Evolutionary conservation across 1,140 invertebrate species (phyloP), one percentile per base, ranked within the genome.

Genomic region (Drosophila elegans): DNA sequence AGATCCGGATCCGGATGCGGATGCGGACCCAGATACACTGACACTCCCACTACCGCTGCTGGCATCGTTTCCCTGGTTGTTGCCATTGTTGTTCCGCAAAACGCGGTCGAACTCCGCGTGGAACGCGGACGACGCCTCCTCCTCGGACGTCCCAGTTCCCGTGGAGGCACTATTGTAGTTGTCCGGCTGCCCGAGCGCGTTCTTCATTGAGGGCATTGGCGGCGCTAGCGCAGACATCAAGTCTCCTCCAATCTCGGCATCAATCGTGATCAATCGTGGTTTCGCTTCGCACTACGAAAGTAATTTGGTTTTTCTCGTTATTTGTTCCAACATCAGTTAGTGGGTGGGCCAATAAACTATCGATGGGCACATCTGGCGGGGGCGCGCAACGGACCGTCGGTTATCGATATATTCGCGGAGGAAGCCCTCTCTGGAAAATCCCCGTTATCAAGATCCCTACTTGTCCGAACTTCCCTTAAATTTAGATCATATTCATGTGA

Each of bases 191-290:
- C 16, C 16, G 3, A 72, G 44, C 36, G 68, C 67, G 68, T 57
- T 68, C 52, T 72, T 72, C 68, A 72, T 72, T 25, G 68, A 42
- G 38, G 52, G 27, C 7, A 29, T 45, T 32, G 49, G 52, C 51
- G 67, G 42, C 49, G 52, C 67, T 45, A 71, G 42, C 51, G 68
- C 68, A 39, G 68, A 72, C 68, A 72, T 72, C 44, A 36, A 57
- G 16, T n/a, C 16, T 32, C 51, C 52, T 10, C 27, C 3, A 25
- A 36, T 12, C 9, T 34, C 48, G 7, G 21, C 64, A 68, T 66
- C 12, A 68, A 68, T 44, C n/a, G 4, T 5, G 46, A 3, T n/a
- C 27, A n/a, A 10, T 9, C 10, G 6, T 16, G 55, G 16, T 21
- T 13, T 59, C 46, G 13, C 27, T 49, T 52, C 16, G 38, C 11